These are phyloP conservation scores for Hermaeophaga mercurialis DNA, from an alignment of 2,888 invertebrate genomes.

Conservation along the genomic window DNA sequence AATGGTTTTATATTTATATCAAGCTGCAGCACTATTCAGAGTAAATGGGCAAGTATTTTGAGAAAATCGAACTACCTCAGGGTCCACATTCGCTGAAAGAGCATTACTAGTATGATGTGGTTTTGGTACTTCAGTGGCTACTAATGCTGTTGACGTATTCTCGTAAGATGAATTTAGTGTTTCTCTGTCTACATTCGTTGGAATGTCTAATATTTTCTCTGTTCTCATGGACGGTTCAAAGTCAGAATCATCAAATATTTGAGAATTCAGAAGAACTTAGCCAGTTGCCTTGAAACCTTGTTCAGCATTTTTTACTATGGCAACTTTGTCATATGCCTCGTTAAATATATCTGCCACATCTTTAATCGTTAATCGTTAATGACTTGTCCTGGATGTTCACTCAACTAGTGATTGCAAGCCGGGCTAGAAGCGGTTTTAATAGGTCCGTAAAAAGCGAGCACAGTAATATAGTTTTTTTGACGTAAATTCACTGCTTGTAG, in stretches of 20 bases:
- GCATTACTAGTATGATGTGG: not conserved
- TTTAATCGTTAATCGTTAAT: no score
- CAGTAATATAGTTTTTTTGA: not conserved
- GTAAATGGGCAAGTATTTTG: not conserved
- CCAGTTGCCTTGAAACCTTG: no score
- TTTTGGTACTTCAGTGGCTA: not conserved
- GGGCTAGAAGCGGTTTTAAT: no score
- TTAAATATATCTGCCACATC: no score
- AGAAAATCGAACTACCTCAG: not conserved
- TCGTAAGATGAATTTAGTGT: not conserved
- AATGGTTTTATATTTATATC: not conserved
- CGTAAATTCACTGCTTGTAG: not conserved
- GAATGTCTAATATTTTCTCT: not conserved
- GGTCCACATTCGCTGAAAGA: not conserved
- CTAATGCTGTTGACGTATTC: not conserved
- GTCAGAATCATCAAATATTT: constrained; percentile 1
- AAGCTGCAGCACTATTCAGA: not conserved
- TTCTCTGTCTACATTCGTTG: not conserved
- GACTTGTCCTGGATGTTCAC: no score
- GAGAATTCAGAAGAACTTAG: not conserved
- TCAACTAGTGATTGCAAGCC: no score
- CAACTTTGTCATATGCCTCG: no score
- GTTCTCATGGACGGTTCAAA: not conserved
- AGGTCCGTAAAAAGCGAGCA: not conserved
- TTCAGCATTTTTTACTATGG: no score